Percentiles rank a stretch among this genome's conserved stretches.
Conservation (phyloP, 2,797 vertebrate species). For the Notolepis coatsorum region DNA sequence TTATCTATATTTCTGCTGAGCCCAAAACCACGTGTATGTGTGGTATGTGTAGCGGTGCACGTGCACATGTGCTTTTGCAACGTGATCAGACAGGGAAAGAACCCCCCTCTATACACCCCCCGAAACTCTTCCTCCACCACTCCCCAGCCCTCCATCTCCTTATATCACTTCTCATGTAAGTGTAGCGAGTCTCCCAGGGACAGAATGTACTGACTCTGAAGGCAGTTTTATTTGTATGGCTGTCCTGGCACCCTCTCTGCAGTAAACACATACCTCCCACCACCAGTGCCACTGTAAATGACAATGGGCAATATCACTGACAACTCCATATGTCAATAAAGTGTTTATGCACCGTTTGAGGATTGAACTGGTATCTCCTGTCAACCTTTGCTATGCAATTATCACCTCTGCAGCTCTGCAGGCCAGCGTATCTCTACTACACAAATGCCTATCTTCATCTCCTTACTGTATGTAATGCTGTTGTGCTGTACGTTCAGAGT, state of each 20-base stretch:
- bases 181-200: constrained; percentile 1
- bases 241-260: not conserved
- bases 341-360: no score
- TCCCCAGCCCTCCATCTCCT: not conserved
- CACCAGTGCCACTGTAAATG: not conserved
- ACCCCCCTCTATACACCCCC: constrained; percentile 24
- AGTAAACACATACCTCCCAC: not conserved
- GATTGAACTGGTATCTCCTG: no score
- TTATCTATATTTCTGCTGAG: constrained; percentile 8
- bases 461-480: no score
- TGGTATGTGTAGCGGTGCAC: constrained; percentile 16
- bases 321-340: no score
- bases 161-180: constrained; percentile 1
- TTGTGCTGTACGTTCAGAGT: no score
- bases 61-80: constrained; percentile 50
- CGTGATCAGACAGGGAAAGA: constrained; percentile 35
- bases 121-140: not conserved
- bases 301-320: no score
- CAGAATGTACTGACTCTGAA: constrained; percentile 3
- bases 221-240: constrained; percentile 1
- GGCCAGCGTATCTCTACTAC: no score
- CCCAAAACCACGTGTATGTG: constrained; percentile 4
- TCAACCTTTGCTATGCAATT: no score
- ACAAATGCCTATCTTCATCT: no score
- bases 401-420: no score